These are phyloP conservation scores for Sebastes cheni DNA, from an alignment of 2,797 vertebrate species.

Conservation along the genomic window DNA sequence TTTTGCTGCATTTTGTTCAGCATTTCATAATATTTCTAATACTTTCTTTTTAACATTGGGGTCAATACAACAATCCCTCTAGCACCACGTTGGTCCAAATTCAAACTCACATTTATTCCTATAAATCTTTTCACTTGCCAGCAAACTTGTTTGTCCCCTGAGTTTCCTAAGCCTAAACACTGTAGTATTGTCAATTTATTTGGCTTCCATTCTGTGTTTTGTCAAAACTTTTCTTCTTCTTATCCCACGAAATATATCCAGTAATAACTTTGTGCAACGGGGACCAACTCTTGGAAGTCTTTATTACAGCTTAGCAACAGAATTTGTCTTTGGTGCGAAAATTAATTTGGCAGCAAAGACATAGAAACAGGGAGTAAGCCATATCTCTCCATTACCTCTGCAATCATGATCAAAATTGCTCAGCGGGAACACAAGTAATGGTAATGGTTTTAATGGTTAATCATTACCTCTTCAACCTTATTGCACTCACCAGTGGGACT, in stretches of 20 bases:
- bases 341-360: slow-evolving; percentile 35
- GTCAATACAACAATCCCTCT: too few relatives aligned
- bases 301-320: slow-evolving; percentile 1
- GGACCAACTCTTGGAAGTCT: slow-evolving; percentile 1
- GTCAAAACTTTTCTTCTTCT: background rate
- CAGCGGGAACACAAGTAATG: background rate
- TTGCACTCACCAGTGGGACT: background rate
- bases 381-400: slow-evolving; percentile 8
- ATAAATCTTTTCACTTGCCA: background rate
- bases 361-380: slow-evolving; percentile 2
- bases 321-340: slow-evolving; percentile 14
- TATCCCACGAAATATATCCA: background rate
- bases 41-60: too few relatives aligned
- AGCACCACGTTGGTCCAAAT: background rate
- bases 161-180: background rate
- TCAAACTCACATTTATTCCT: background rate
- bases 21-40: background rate
- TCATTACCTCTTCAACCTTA: background rate
- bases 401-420: slow-evolving; percentile 16
- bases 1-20: background rate
- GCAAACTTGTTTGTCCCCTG: background rate
- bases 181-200: background rate
- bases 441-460: background rate
- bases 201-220: background rate
- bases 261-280: background rate